These are phyloP conservation scores for Doryteuthis pealeii DNA, from an alignment of 1,140 invertebrate species.

Conservation along the genomic window DNA sequence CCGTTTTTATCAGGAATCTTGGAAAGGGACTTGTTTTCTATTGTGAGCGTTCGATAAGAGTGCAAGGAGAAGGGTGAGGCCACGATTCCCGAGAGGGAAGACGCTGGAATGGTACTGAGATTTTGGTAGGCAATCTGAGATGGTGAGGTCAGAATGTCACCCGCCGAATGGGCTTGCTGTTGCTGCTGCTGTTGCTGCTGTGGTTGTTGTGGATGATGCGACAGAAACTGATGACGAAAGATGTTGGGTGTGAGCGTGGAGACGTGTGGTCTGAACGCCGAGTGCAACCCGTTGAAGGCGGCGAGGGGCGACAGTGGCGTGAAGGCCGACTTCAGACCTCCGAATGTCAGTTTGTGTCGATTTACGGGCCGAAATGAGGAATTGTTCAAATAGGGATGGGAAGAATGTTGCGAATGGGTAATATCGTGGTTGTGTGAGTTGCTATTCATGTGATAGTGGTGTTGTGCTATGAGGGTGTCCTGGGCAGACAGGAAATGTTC, in stretches of 20 bases:
- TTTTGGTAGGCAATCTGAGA: slow-evolving; percentile 16
- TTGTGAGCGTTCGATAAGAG: slow-evolving; percentile 35
- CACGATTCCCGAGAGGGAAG: slow-evolving; percentile 33
- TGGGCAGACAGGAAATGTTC: slow-evolving; percentile 67
- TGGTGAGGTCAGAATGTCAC: not conserved
- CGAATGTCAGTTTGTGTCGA: slow-evolving; percentile 29
- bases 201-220: slow-evolving; percentile 17
- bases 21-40: slow-evolving; percentile 21
- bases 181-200: too few relatives aligned
- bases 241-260: slow-evolving; percentile 37
- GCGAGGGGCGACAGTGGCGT: slow-evolving; percentile 44
- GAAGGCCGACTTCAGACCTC: slow-evolving; percentile 53
- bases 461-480: slow-evolving; percentile 50
- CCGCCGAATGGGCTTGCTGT: not conserved
- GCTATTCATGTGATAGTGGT: slow-evolving; percentile 24
- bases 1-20: slow-evolving; percentile 34
- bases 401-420: not conserved
- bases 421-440: slow-evolving; percentile 23
- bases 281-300: slow-evolving; percentile 44
- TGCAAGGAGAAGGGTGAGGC: slow-evolving; percentile 38
- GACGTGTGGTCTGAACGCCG: slow-evolving; percentile 50
- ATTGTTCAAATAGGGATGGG: slow-evolving; percentile 28
- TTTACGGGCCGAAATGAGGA: slow-evolving; percentile 8
- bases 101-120: slow-evolving; percentile 19
- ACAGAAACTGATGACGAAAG: slow-evolving; percentile 35